Conservation (phyloP, 2,113 vertebrate genomes). For the Vireo altiloquus region DNA sequence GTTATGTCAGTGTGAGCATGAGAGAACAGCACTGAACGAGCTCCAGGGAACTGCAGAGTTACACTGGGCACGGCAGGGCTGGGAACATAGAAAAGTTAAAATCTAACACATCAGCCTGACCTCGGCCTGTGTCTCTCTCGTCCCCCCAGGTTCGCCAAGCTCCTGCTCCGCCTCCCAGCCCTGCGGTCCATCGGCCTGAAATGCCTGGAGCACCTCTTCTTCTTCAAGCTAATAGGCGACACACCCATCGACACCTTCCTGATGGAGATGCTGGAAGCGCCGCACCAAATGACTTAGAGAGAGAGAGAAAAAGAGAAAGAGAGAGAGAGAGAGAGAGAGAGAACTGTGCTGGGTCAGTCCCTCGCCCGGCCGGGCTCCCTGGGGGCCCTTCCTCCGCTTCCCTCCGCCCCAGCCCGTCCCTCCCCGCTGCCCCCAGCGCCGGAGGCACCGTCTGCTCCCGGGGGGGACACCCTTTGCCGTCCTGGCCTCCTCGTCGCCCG, state of each 20-base stretch:
- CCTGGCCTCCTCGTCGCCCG: background rate
- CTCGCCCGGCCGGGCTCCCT: background rate
- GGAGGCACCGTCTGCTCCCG: conserved; percentile 30
- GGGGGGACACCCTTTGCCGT: background rate
- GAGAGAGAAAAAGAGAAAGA: background rate
- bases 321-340: background rate
- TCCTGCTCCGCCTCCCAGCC: conserved; percentile 92
- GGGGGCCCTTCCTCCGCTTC: background rate
- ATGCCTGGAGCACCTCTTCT: conserved; percentile 98
- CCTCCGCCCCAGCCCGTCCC: background rate
- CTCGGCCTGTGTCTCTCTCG: rapidly evolving
- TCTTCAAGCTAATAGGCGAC: conserved; percentile 99
- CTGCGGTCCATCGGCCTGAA: conserved; percentile 97
- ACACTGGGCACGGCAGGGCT: no score
- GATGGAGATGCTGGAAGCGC: conserved; percentile 99
- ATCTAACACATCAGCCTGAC: background rate
- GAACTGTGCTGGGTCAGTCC: conserved; percentile 23
- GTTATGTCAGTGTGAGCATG: no score
- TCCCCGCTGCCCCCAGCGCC: background rate
- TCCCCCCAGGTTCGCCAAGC: conserved; percentile 90
- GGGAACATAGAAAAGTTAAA: no score
- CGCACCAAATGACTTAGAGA: conserved; percentile 93
- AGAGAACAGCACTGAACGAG: no score
- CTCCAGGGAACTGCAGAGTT: no score
- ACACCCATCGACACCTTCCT: conserved; percentile 99